Evolutionary conservation across 2,888 invertebrate species (phyloP).

Genomic region (Coleophora deauratella): DNA sequence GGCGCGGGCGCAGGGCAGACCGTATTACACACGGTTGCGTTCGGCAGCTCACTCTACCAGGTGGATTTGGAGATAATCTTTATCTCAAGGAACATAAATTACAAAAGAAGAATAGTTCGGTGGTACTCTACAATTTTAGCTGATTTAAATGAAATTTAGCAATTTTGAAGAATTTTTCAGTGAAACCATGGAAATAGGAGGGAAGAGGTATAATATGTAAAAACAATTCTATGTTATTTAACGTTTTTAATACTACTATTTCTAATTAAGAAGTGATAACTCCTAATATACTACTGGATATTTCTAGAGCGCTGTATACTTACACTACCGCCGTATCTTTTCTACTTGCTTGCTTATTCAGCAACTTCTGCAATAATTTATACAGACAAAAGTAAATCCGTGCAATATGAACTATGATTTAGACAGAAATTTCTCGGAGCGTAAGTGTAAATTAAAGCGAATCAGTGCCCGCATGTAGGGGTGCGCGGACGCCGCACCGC

Average conservation of each 20-base stretch:
- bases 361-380: neutral
- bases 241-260: no score
- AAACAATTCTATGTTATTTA: no score
- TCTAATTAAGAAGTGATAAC: no score
- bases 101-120: no score
- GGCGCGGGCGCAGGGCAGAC: conserved; percentile 29
- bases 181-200: no score
- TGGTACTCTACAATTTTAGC: neutral
- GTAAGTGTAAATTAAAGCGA: conserved; percentile 37
- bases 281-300: no score
- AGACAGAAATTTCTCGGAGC: neutral
- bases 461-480: conserved; percentile 30
- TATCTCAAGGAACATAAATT: no score
- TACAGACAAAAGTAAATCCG: neutral
- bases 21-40: conserved; percentile 67
- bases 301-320: no score
- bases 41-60: conserved; percentile 41
- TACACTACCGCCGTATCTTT: no score
- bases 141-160: neutral
- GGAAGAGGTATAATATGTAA: no score
- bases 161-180: neutral
- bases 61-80: conserved; percentile 23
- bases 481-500: conserved; percentile 15
- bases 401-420: neutral
- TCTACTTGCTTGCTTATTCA: no score